Base-by-base conservation (phyloP, 1,140 invertebrate genomes). In the Hetaerina americana region DNA sequence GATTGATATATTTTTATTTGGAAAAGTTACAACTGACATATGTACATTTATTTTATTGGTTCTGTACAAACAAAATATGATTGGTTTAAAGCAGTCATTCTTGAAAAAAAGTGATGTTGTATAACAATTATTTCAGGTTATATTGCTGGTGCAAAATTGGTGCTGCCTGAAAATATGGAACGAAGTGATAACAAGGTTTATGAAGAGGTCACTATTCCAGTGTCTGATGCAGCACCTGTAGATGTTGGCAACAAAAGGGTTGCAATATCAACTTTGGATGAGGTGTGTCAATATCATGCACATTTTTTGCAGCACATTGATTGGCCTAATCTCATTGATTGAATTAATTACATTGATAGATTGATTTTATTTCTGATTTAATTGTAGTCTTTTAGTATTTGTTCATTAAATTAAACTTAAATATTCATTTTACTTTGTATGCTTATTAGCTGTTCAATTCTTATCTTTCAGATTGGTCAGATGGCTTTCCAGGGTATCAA, bases 201-300 rank as follows among this genome's bases (percentile, higher is more conserved):
- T 78, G 94, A 97, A 80, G 93, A 98, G 85, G 89, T 98, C 1
- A 85, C 85, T 26, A 94, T 99, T 78, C 95, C 96, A 0, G 86
- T 91, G 18, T 87, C 87, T 73, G 88, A 89, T 70, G 79, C 85
- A 18, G 82, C 87, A 0, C 83, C 87, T 5, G 79, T 89, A 0
- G 80, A 86, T 72, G 83, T 95, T 68, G 88, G 90, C 0, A 88
- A 89, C 71, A 83, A 88, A 70, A 83, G 87, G 26, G 84, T 94
- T n/a, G 81, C 85, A 66, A 88, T 96, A 73, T 82, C 85, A 0
- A 82, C 86, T 10, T 82, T 97, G 73, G 94, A 97, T 83, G 87
- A 94, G 80, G 89, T 90, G 81, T 76, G 76, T 76, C 31, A 28
- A 67, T n/a, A n/a, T n/a, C n/a, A n/a, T n/a, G n/a, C n/a, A n/a